Evolutionary conservation across 2,888 invertebrate species (phyloP).

Genomic region (Leptopilina syphax): DNA sequence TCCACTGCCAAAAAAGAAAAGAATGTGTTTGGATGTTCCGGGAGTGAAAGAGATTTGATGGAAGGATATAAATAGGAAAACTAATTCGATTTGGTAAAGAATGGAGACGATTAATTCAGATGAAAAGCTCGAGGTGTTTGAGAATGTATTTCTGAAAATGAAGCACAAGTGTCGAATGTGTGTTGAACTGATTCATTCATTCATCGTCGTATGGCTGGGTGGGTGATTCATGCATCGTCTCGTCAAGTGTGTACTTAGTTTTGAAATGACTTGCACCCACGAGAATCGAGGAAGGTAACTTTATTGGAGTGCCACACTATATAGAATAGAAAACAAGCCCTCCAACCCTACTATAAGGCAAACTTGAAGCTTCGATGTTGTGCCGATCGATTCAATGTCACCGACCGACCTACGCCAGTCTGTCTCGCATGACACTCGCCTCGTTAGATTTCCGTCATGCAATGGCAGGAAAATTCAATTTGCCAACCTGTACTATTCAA

Average conservation of each 20-base stretch:
- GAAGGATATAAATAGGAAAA: too few species aligned
- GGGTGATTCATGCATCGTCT: slow-evolving; percentile 46
- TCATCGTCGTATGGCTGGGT: too few species aligned
- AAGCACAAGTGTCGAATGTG: slow-evolving; percentile 30
- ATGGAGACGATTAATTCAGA: too few species aligned
- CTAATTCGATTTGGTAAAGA: too few species aligned
- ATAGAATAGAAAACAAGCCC: slow-evolving; percentile 27
- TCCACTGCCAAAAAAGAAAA: too few species aligned
- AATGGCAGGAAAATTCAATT: slow-evolving; percentile 24
- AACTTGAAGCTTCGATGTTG: slow-evolving; percentile 47
- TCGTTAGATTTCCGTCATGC: slow-evolving; percentile 34
- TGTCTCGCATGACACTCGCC: slow-evolving; percentile 41
- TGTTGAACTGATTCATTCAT: too few species aligned
- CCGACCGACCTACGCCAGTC: slow-evolving; percentile 55
- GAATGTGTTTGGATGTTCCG: too few species aligned
- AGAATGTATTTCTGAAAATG: slow-evolving; percentile 14
- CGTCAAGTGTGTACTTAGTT: too few species aligned
- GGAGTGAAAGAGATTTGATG: too few species aligned
- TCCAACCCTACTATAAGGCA: slow-evolving; percentile 19
- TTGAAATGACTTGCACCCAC: slow-evolving; percentile 15
- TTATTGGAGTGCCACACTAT: slow-evolving; percentile 26
- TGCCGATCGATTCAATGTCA: slow-evolving; percentile 61
- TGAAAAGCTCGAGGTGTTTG: not conserved
- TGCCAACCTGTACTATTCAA: slow-evolving; percentile 11
- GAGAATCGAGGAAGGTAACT: slow-evolving; percentile 10